Conservation (phyloP, 2,113 vertebrate genomes). For the Cheilinus undulatus region DNA sequence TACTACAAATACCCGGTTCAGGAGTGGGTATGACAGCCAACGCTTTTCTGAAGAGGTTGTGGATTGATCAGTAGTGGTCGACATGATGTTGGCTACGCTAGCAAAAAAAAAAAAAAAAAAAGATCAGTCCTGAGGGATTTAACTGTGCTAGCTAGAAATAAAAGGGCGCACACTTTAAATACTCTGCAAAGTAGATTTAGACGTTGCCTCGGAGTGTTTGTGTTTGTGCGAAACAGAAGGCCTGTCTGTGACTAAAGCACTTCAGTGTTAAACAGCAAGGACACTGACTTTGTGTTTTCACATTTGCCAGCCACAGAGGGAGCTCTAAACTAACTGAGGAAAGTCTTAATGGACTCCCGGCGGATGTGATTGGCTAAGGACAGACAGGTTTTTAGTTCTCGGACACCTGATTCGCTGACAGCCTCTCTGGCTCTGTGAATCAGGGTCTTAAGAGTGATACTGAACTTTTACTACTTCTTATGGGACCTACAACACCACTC, state of each 20-base stretch:
- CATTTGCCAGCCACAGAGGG: conserved; percentile 38
- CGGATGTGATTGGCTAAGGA: conserved; percentile 36
- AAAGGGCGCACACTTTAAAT: not conserved
- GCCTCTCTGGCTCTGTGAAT: conserved; percentile 44
- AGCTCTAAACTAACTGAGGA: conserved; percentile 43
- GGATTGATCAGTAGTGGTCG: not conserved
- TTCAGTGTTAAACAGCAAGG: conserved; percentile 24
- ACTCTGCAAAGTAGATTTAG: conserved; percentile 13
- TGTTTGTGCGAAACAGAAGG: conserved; percentile 57
- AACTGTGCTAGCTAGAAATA: conserved; percentile 17
- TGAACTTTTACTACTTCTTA: conserved; percentile 22
- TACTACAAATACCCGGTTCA: conserved; percentile 99
- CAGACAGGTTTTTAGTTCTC: conserved; percentile 65
- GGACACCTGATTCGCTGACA: conserved; percentile 33
- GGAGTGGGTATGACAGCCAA: conserved; percentile 95
- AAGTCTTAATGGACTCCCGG: conserved; percentile 48
- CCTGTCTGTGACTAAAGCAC: conserved; percentile 60
- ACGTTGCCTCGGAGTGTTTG: conserved; percentile 28
- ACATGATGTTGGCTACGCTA: conserved; percentile 6
- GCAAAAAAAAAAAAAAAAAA: conserved; percentile 1
- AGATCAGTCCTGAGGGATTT: not conserved
- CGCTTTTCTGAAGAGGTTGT: not conserved
- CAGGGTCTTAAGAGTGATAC: not conserved
- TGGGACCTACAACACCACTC: conserved; percentile 34
- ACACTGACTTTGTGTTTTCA: conserved; percentile 20